These are phyloP conservation scores for Acanthurus tractus DNA, from an alignment of 2,797 vertebrate genomes.

Conservation along the genomic window DNA sequence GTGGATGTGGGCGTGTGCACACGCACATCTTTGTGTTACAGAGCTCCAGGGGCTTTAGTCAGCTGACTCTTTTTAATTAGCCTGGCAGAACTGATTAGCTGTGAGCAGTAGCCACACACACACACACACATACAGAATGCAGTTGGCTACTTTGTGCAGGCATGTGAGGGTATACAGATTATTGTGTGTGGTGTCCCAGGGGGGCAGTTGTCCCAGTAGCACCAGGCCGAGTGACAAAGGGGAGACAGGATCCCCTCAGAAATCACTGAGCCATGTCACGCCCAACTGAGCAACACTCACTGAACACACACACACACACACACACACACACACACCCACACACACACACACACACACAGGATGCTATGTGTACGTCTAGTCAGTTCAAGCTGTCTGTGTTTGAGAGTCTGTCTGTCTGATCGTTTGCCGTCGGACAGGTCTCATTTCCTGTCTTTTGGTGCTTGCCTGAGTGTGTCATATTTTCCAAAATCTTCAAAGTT, in stretches of 20 bases:
- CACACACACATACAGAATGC: neutral
- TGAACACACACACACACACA: neutral
- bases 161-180: constrained; percentile 35
- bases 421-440: constrained; percentile 2
- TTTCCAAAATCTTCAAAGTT: neutral
- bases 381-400: constrained; percentile 22
- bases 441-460: constrained; percentile 31
- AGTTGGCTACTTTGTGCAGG: constrained; percentile 26
- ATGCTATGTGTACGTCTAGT: constrained; percentile 26
- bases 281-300: constrained; percentile 22
- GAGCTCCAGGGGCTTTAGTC: constrained; percentile 33
- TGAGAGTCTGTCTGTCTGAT: constrained; percentile 16
- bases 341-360: constrained; percentile 18
- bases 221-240: constrained; percentile 48
- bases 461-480: constrained; percentile 13
- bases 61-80: constrained; percentile 69
- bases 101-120: constrained; percentile 19
- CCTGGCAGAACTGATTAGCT: constrained; percentile 62
- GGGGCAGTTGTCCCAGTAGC: constrained; percentile 43
- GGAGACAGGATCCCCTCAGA: constrained; percentile 36
- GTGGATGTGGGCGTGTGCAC: constrained; percentile 19
- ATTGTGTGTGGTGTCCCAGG: constrained; percentile 32
- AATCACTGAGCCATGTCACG: constrained; percentile 31
- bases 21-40: neutral
- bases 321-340: constrained; percentile 5